Evolutionary conservation across 1,140 invertebrate genomes (phyloP).

Genomic region (Trypoxylus dichotomus): DNA sequence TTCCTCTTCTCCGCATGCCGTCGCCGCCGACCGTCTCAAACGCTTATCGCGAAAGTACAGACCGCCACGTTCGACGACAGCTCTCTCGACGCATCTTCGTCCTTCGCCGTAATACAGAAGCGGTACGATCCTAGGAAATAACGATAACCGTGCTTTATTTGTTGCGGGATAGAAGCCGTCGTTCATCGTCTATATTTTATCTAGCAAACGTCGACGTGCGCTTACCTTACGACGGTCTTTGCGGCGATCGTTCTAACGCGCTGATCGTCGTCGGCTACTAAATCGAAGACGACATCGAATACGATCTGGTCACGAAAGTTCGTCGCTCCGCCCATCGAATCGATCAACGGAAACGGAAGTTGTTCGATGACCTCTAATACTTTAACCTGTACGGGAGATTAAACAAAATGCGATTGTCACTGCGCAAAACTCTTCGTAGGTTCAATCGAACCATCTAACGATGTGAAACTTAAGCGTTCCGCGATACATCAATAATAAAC

Average conservation of each 20-base stretch:
- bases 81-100: not conserved
- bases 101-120: not conserved
- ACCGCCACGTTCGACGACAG: not conserved
- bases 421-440: too few species aligned
- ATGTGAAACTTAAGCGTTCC: too few species aligned
- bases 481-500: too few species aligned
- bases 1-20: not conserved
- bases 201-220: slow-evolving; percentile 12
- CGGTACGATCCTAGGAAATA: slow-evolving; percentile 42
- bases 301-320: slow-evolving; percentile 65
- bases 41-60: not conserved
- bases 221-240: slow-evolving; percentile 69
- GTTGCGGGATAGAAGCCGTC: too few species aligned
- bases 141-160: too few species aligned
- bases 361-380: slow-evolving; percentile 64
- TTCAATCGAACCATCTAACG: too few species aligned
- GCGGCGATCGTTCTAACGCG: slow-evolving; percentile 75
- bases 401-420: too few species aligned
- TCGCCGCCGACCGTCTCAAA: not conserved
- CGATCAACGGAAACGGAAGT: slow-evolving; percentile 61
- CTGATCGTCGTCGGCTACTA: slow-evolving; percentile 76
- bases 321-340: slow-evolving; percentile 54
- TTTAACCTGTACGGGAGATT: slow-evolving; percentile 54
- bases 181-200: too few species aligned
- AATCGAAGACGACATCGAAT: slow-evolving; percentile 61